Evolutionary conservation across 2,888 invertebrate species (phyloP), one percentile per base, ranked within the genome.

Genomic region (Cerastoderma edule): DNA sequence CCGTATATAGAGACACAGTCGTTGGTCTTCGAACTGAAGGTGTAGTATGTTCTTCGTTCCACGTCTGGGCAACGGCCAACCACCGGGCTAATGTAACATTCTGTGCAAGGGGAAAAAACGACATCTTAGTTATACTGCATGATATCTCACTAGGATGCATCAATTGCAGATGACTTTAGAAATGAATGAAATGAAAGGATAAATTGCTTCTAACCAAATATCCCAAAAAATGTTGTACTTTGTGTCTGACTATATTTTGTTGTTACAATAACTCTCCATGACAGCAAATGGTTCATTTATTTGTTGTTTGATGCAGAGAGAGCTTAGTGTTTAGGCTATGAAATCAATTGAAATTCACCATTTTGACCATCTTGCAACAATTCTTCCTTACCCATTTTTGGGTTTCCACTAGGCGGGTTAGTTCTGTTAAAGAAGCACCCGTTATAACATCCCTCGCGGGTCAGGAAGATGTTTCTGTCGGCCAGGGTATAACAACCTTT

Each of bases 401-500:
- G 24, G 16, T 60, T 60, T 35, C 60, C 60, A 60, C 13, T n/a
- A 24, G 60, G 39, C 24, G 60, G 60, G 27, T 60, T 60, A 6
- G 60, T 39, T 16, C 39, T 35, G 13, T 60, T 66, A 24, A 32
- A 33, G 33, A 75, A 48, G 28, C 78, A 78, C 13, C 54, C 35
- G 8, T 63, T 71, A 0, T 67, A 64, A 71, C 78, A 78, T 8
- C 56, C 64, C 0, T 67, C 64, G 6, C 64, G 54, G 19, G 71
- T 71, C 39, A 78, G 39, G 48, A 65, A 78, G 10, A 78, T 67
- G 56, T 78, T 78, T 8, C 78, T 32, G 50, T 78, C 78, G 6
- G 74, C 46, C 13, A 78, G 60, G 28, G 74, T 74, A 30, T 74
- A 78, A 64, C 78, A 78, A 19, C 78, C 78, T 24, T 32, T 67